Evolutionary conservation across 2,888 invertebrate genomes (phyloP), one percentile per base, ranked within the genome.

Genomic region (Rhingia campestris): DNA sequence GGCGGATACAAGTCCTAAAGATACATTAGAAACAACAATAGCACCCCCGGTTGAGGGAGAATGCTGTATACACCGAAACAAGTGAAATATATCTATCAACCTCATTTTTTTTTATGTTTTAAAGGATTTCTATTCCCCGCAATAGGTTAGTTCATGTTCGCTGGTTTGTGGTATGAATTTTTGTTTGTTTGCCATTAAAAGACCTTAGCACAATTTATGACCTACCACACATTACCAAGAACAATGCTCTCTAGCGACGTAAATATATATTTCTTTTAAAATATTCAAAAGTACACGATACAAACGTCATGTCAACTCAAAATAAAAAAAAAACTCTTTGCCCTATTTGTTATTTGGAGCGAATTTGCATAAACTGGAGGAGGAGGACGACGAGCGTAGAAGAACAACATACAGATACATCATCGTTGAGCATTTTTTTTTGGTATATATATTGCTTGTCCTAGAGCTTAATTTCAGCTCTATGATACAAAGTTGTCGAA

Each of bases 331-430:
- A 41, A 45, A 12, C 22, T 22, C 22, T 22, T 87, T 89, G 90
- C 87, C 87, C 90, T 88, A 90, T 90, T 90, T 90, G 90, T 89
- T 89, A 91, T 90, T 88, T 91, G 88, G 88, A 89, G 88, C 91
- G 88, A 88, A 90, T 90, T 91, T 89, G 88, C 90, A 90, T 90
- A 90, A 89, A 74, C 75, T 70, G 61, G 66, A 85, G 74, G 58
- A 79, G 74, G 22, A 22, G 22, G 22, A 22, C 22, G 22, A 22
- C 22, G 67, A 72, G 45, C 80, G 70, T 73, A 51, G 72, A 64
- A 64, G 87, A 87, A 87, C 87, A 88, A 89, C 88, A 88, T 89
- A 88, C 86, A 88, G 87, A 86, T 82, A 86, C 82, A 86, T 81
- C 82, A 76, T 84, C 75, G 84, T 77, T 77, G 81, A 59, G 35